These are phyloP conservation scores for Ischnura elegans DNA, from an alignment of 2,888 invertebrate species.

Conservation along the genomic window DNA sequence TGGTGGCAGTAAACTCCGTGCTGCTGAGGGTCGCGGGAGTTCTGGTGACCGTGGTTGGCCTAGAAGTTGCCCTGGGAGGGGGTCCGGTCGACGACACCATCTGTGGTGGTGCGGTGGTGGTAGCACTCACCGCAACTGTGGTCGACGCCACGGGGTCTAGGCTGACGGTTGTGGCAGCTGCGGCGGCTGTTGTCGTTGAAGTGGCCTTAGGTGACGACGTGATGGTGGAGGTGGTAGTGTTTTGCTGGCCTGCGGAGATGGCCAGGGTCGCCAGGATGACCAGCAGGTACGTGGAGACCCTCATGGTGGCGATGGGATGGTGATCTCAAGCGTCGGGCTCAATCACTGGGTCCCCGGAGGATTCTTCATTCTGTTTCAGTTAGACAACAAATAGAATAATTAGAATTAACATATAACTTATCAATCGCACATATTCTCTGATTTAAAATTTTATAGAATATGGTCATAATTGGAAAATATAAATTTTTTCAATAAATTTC, in stretches of 20 bases:
- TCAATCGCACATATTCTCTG: too few species aligned
- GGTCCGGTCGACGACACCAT: background rate
- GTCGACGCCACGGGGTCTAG: background rate
- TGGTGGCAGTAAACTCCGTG: background rate
- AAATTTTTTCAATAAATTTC: too few species aligned
- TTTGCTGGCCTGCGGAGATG: constrained; percentile 69
- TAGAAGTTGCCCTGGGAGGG: background rate
- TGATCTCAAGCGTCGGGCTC: constrained; percentile 73
- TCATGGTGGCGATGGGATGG: constrained; percentile 73
- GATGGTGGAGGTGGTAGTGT: constrained; percentile 71
- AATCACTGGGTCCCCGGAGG: constrained; percentile 73
- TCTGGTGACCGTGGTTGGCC: background rate
- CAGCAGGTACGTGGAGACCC: constrained; percentile 73
- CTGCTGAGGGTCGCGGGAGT: background rate
- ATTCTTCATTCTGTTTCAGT: constrained; percentile 73
- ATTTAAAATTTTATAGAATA: too few species aligned
- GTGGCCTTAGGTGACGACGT: constrained; percentile 70
- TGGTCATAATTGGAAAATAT: too few species aligned
- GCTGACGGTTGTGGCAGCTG: constrained; percentile 70
- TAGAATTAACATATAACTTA: too few species aligned
- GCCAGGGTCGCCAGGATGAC: constrained; percentile 73
- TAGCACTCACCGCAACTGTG: background rate
- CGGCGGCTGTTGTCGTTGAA: constrained; percentile 72
- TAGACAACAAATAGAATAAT: too few species aligned
- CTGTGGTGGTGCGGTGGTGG: background rate